Conservation (phyloP, 2,113 vertebrate species). For the Phrynocephalus versicolor region DNA sequence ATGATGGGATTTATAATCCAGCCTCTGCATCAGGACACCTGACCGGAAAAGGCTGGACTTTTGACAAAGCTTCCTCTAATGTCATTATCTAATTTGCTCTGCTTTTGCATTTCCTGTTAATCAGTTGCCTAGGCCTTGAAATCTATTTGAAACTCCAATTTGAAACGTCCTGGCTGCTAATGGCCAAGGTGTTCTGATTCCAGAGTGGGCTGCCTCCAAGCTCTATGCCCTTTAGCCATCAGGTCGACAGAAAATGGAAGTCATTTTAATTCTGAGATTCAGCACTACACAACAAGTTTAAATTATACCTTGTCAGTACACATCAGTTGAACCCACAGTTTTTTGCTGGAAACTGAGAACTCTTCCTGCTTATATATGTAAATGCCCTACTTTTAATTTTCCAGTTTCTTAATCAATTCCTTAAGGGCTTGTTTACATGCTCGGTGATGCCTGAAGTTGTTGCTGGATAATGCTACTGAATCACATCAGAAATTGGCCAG, state of each 20-base stretch:
- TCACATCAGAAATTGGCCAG: slow-evolving; percentile 5
- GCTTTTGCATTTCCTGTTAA: not conserved
- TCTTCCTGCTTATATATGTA: slow-evolving; percentile 15
- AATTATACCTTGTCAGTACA: not conserved
- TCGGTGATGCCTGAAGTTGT: slow-evolving; percentile 1
- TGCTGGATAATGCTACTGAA: slow-evolving; percentile 12
- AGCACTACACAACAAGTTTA: no score
- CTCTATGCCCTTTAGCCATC: no score
- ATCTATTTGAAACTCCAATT: not conserved
- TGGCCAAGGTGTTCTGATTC: not conserved
- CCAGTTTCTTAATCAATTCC: slow-evolving; percentile 16
- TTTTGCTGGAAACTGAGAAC: not conserved
- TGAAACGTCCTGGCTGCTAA: not conserved
- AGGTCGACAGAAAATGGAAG: not conserved
- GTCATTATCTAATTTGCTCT: not conserved
- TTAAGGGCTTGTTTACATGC: slow-evolving; percentile 26
- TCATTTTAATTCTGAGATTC: not conserved
- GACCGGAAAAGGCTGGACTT: not conserved
- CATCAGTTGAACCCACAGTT: not conserved
- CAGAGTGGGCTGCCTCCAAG: not conserved
- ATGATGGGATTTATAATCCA: not conserved
- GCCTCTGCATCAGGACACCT: not conserved
- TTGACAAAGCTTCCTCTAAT: not conserved
- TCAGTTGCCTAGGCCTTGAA: not conserved
- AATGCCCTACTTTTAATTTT: slow-evolving; percentile 12